Conservation (phyloP, 2,888 invertebrate species). For the Dicranocentrus wangi region DNA sequence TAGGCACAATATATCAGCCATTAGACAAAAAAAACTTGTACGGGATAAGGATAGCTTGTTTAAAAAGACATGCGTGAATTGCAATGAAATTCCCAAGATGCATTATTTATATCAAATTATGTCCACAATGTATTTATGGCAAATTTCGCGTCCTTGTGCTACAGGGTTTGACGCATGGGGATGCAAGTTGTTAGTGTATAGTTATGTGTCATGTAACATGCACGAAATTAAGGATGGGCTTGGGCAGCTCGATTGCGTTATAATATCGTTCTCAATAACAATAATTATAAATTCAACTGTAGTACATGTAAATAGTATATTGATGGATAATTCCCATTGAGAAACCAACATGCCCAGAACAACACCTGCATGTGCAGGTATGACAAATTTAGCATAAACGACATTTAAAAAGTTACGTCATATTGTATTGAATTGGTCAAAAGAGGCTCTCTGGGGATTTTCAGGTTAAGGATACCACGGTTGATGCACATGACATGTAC, state of each 20-base stretch:
- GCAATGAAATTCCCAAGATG: conserved; percentile 3
- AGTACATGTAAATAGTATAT: not conserved
- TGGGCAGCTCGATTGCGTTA: conserved; percentile 23
- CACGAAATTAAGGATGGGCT: conserved; percentile 32
- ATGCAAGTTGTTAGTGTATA: not conserved
- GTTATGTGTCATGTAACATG: too few species aligned
- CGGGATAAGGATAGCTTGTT: too few species aligned
- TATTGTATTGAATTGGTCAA: not conserved
- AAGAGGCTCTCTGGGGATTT: not conserved
- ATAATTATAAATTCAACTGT: conserved; percentile 9
- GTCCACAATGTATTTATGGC: conserved; percentile 8
- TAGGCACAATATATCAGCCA: conserved; percentile 15
- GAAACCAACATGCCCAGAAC: not conserved
- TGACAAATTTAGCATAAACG: not conserved
- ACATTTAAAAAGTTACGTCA: conserved; percentile 25
- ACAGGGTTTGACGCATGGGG: not conserved
- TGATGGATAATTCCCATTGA: not conserved
- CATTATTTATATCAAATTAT: conserved; percentile 2
- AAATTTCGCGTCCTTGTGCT: conserved; percentile 40
- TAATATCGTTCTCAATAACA: not conserved
- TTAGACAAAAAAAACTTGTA: not conserved
- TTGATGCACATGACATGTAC: conserved; percentile 23
- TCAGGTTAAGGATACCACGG: conserved; percentile 45
- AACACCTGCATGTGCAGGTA: not conserved
- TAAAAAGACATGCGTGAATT: not conserved